phyloP scores from a whole-genome alignment of 2,113 vertebrate species.

The Arizona elegans region DNA sequence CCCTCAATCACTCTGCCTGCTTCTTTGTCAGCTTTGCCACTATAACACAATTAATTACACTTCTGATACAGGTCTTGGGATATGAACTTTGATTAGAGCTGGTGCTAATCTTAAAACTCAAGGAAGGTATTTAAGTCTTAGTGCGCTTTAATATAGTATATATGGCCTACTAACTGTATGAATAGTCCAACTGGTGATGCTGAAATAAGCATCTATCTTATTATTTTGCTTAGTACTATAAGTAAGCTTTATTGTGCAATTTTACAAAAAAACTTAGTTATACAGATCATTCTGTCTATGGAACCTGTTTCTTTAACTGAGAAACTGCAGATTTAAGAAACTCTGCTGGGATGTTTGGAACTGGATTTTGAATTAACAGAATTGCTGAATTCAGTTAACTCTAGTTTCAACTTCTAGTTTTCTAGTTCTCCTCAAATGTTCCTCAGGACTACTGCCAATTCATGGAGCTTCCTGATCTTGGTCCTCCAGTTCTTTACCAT shows the following conservation, averaged over 20 bases:
- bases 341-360: background rate
- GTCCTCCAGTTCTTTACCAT: background rate
- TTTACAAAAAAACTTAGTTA: background rate
- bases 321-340: background rate
- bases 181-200: background rate
- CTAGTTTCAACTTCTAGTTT: background rate
- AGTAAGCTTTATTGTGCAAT: background rate
- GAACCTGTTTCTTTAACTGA: background rate
- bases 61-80: background rate
- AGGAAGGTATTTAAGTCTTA: background rate
- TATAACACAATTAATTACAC: background rate
- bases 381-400: background rate
- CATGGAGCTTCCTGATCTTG: background rate
- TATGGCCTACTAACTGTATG: background rate
- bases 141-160: background rate
- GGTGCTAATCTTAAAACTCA: background rate
- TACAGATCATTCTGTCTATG: background rate
- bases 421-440: background rate
- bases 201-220: background rate
- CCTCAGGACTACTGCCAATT: background rate
- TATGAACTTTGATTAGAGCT: background rate
- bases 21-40: background rate
- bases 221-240: background rate
- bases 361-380: background rate
- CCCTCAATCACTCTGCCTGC: background rate